Base-by-base conservation (phyloP, 2,888 invertebrate genomes). In the Nemoura dubitans region DNA sequence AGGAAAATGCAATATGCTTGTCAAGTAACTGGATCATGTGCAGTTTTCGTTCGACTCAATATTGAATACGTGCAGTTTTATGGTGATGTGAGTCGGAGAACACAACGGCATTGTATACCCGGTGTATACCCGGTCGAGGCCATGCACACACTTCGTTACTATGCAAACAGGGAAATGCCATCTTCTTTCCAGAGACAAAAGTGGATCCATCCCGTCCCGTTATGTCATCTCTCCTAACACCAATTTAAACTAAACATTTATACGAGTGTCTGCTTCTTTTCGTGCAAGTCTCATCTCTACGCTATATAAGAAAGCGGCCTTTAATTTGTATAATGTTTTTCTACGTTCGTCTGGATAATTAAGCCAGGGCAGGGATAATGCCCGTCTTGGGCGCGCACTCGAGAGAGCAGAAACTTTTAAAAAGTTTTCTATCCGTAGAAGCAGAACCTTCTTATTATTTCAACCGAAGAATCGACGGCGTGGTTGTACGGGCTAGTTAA, bases 241-340 rank as follows among this genome's bases (percentile, higher is more conserved):
- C 59, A 59, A 59, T 59, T 59, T 59, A 59, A 59, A 59, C 59
- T 2, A 59, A 59, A 21, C 21, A 59, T 59, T 59, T 59, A 59
- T 7, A 59, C 59, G 59, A 59, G 59, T 6, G 36, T 21, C 59
- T 59, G 59, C 14, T 59, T 59, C 59, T 59, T 59, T 59, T 59
- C 59, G 2, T 59, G 59, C 59, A 21, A 59, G 14, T 59, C 59
- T 59, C 59, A 14, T 59, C 59, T 21, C 59, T 3, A 21, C 14
- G 59, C 59, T n/a, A n/a, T n/a, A 59, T 36, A 59, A 59, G 59
- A 59, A 59, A 59, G 16, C 21, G 59, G 14, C 14, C 59, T 59
- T 59, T 59, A 59, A 59, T 59, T 59, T 59, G 59, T 59, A 59
- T 59, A 59, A 59, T 59, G 59, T 59, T 59, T 59, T 59, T 59